Evolutionary conservation across 2,113 vertebrate genomes (phyloP).

Genomic region (Gadus macrocephalus): DNA sequence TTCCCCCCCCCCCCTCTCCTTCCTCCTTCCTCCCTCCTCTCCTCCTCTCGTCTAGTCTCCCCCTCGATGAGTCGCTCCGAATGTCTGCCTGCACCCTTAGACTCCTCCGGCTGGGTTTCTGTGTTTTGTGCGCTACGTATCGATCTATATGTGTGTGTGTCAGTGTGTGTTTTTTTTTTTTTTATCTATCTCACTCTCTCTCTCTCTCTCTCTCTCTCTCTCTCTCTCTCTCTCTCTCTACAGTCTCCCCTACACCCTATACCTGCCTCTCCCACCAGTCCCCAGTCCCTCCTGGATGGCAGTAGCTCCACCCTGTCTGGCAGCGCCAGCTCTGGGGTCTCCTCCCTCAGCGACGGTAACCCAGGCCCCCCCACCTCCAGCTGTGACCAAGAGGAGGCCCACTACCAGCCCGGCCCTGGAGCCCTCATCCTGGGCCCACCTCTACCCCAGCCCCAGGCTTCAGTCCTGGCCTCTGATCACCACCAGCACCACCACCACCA

Average conservation of each 20-base stretch:
- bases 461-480: conserved; percentile 12
- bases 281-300: conserved; percentile 89
- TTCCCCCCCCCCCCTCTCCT: conserved; percentile 8
- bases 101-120: not conserved
- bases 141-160: not conserved
- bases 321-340: conserved; percentile 94
- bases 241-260: conserved; percentile 93
- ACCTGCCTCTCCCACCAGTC: conserved; percentile 95
- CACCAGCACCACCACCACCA: conserved; percentile 48
- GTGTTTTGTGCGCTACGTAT: not conserved
- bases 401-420: conserved; percentile 86
- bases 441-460: conserved; percentile 29
- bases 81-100: not conserved
- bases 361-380: conserved; percentile 80
- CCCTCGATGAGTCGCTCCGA: not conserved
- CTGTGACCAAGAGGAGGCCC: conserved; percentile 84
- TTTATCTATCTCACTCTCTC: not conserved
- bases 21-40: not conserved
- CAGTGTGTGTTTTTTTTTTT: not conserved
- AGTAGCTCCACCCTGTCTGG: conserved; percentile 94
- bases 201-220: not conserved
- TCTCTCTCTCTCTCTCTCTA: conserved; percentile 16
- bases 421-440: conserved; percentile 68
- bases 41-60: not conserved
- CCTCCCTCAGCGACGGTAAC: conserved; percentile 93